Evolutionary conservation across 1,140 invertebrate genomes (phyloP).

Genomic region (Batillaria attramentaria): DNA sequence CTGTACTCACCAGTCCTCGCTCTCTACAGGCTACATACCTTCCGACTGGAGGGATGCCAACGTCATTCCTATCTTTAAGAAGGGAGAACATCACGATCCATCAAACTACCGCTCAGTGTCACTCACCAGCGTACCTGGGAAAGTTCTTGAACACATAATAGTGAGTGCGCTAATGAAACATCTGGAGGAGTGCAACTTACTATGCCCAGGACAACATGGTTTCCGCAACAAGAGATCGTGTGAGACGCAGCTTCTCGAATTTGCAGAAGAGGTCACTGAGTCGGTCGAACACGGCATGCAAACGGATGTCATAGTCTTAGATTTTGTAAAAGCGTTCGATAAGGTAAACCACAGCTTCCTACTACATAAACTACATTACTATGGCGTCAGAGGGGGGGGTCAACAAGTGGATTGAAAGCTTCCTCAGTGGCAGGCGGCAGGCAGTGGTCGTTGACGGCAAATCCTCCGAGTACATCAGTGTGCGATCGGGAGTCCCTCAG

Average conservation of each 20-base stretch:
- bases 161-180: conserved; percentile 30
- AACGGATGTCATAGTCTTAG: conserved; percentile 30
- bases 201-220: conserved; percentile 27
- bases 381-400: conserved; percentile 31
- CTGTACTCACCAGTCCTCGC: conserved; percentile 28
- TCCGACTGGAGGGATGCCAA: conserved; percentile 34
- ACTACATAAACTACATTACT: conserved; percentile 29
- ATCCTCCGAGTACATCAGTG: neutral
- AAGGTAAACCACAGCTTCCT: conserved; percentile 37
- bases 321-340: conserved; percentile 33
- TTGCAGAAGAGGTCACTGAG: conserved; percentile 29
- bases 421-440: conserved; percentile 27
- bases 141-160: conserved; percentile 35
- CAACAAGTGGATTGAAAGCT: conserved; percentile 35
- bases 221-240: conserved; percentile 32
- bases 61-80: neutral
- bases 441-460: conserved; percentile 34
- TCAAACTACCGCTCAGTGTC: conserved; percentile 37
- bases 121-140: conserved; percentile 36
- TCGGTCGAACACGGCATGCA: conserved; percentile 23
- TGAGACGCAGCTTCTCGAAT: conserved; percentile 42
- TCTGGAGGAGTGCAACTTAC: conserved; percentile 1
- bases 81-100: conserved; percentile 32
- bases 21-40: conserved; percentile 33
- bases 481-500: neutral